Evolutionary conservation across 2,113 vertebrate species (phyloP).

Genomic region (Pycnonotus jocosus): DNA sequence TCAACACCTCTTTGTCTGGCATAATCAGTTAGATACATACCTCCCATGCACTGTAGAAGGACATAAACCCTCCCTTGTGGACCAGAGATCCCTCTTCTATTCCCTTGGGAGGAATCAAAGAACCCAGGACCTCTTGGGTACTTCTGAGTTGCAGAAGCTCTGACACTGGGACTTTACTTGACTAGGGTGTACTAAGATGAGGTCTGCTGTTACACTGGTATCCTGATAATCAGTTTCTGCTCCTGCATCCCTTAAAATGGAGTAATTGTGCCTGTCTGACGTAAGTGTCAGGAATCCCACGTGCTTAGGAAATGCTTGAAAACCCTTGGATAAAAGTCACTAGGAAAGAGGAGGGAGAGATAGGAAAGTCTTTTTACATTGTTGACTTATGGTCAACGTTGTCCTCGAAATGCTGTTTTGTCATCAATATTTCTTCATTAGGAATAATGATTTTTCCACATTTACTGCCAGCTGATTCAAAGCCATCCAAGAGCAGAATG

Average conservation of each 20-base stretch:
- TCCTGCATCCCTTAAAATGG: neutral
- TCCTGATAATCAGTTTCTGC: neutral
- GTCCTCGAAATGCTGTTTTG: slow-evolving; percentile 69
- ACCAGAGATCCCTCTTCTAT: neutral
- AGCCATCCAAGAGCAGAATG: slow-evolving; percentile 54
- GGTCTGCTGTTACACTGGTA: neutral
- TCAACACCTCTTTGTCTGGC: neutral
- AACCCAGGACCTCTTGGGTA: neutral
- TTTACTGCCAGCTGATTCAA: slow-evolving; percentile 66
- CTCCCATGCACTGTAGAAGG: neutral
- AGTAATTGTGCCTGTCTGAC: neutral
- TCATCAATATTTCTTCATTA: slow-evolving; percentile 71
- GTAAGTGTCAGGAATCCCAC: neutral
- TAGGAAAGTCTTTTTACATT: neutral
- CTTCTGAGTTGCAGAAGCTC: neutral
- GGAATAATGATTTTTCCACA: slow-evolving; percentile 69
- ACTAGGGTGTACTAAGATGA: neutral
- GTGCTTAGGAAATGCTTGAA: neutral
- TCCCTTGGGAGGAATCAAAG: neutral
- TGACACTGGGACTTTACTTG: neutral
- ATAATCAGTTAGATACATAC: neutral
- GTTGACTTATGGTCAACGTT: slow-evolving; percentile 53
- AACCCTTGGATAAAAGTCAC: slow-evolving; percentile 8
- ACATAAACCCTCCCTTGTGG: neutral
- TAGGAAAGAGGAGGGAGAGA: neutral